These are phyloP conservation scores for Teleopsis dalmanni DNA, from an alignment of 1,140 invertebrate species.

Conservation along the genomic window DNA sequence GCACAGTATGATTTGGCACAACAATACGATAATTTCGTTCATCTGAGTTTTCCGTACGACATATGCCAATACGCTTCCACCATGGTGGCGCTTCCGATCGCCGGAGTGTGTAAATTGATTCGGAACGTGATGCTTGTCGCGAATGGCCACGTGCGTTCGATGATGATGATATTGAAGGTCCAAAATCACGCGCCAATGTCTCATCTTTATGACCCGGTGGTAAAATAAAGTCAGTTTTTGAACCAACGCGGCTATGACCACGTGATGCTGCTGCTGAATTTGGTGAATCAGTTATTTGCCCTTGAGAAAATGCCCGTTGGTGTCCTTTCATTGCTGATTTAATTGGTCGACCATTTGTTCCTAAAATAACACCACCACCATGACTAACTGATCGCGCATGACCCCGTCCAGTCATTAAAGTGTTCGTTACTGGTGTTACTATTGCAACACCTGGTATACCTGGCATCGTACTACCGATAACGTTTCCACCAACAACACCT, in stretches of 20 bases:
- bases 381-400: conserved; percentile 74
- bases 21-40: conserved; percentile 64
- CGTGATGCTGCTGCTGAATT: conserved; percentile 37
- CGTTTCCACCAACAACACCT: conserved; percentile 14
- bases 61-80: conserved; percentile 58
- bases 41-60: conserved; percentile 54
- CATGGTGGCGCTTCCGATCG: conserved; percentile 59
- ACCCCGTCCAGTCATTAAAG: conserved; percentile 41
- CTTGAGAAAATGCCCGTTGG: conserved; percentile 77
- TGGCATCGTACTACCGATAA: conserved; percentile 9
- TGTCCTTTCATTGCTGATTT: conserved; percentile 63
- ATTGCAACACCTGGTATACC: conserved; percentile 33
- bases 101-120: conserved; percentile 81
- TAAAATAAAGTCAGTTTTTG: conserved; percentile 79
- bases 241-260: conserved; percentile 71
- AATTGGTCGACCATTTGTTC: conserved; percentile 50
- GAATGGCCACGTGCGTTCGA: conserved; percentile 50
- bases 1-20: conserved; percentile 74
- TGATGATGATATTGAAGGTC: conserved; percentile 46
- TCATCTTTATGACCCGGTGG: conserved; percentile 67
- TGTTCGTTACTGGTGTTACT: conserved; percentile 11
- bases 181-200: conserved; percentile 43
- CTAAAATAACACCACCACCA: conserved; percentile 55
- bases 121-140: conserved; percentile 63
- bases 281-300: conserved; percentile 62